Base-by-base conservation (phyloP, 2,888 invertebrate genomes). In the Gonocerus acuteangulatus region DNA sequence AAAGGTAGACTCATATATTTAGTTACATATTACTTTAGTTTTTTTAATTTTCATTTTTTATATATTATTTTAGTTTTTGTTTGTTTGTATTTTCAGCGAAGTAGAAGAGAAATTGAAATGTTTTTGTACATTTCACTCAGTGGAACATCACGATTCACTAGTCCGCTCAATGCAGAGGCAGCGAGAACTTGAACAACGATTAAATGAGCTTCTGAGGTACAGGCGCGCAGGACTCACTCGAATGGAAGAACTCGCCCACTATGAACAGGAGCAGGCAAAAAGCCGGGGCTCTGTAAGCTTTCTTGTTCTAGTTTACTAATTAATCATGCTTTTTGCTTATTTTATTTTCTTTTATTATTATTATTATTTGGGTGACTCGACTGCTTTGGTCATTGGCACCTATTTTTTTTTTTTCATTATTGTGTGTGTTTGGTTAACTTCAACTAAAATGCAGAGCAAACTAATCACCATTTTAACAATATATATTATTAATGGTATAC, bases 81-180 rank as follows among this genome's bases (percentile, higher is more conserved):
- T n/a, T n/a, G n/a, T n/a, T 27, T 27, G 27, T 27, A 27, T 27
- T 27, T 27, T 27, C 9, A 86, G 87, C 69, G 87, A 87, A 68
- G 85, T 94, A 71, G 82, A 86, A 44, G 94, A 95, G 67, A 85
- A 87, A 39, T 82, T 94, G 74, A 81, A 89, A 34, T 85, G 88
- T 66, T 89, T 91, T 71, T 85, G 91, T 2, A 93, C 93, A 73
- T 94, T 94, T 77, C 87, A 89, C 72, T 87, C 91, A 1, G 83
- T 87, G 23, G 81, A 85, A 60, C 94, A 95, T 73, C 89, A 93
- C 70, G 86, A 88, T 63, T 82, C 86, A 64, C 82, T 92, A 23
- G 78, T 89, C 52, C 82, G 82, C 3, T 89, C 86, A 65, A 74
- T 92, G 59, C 87, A 89, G 75, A 81, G 89, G 61, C 93, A 95